A percentile compares a stretch with the other conserved stretches of the same genome.
Conservation (phyloP, 2,797 vertebrate genomes). For the Enoplosus armatus region DNA sequence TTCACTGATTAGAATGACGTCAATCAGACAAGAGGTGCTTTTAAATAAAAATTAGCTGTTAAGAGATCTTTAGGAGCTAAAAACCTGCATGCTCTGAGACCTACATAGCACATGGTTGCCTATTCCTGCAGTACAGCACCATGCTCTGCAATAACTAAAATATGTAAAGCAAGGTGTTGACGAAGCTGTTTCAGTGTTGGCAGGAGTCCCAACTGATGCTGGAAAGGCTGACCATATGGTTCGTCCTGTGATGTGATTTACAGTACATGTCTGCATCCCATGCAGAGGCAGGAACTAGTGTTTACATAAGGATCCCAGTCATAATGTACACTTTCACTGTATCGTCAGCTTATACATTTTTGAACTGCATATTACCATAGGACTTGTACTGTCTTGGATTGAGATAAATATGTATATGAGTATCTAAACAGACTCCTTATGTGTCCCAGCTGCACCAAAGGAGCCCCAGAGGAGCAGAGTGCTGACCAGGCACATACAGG, state of each 20-base stretch:
- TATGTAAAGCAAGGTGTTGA: constrained; percentile 72
- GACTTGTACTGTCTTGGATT: constrained; percentile 20
- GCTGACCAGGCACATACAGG: constrained; percentile 74
- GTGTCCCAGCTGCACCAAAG: constrained; percentile 59
- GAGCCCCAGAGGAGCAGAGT: constrained; percentile 54
- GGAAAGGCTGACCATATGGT: constrained; percentile 73
- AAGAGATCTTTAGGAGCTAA: constrained; percentile 35
- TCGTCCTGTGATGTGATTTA: constrained; percentile 63
- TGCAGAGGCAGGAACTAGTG: constrained; percentile 48
- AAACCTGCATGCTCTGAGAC: constrained; percentile 32
- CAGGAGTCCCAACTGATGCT: constrained; percentile 53
- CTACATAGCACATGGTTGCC: constrained; percentile 24
- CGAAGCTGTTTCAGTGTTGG: constrained; percentile 65
- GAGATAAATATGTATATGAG: constrained; percentile 62
- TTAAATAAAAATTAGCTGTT: constrained; percentile 42
- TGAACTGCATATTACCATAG: constrained; percentile 6
- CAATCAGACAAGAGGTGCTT: constrained; percentile 30
- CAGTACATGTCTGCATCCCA: constrained; percentile 52
- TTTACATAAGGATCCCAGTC: constrained; percentile 26
- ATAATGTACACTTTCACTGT: background rate
- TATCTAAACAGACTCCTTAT: constrained; percentile 61
- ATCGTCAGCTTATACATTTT: constrained; percentile 18
- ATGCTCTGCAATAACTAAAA: constrained; percentile 46
- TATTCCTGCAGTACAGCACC: constrained; percentile 18
- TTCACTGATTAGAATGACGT: constrained; percentile 44